Percentiles rank a stretch among this genome's conserved stretches.
phyloP scores from a whole-genome alignment of 64 coral and sea anemone species.

The Cladopsammia gracilis region DNA sequence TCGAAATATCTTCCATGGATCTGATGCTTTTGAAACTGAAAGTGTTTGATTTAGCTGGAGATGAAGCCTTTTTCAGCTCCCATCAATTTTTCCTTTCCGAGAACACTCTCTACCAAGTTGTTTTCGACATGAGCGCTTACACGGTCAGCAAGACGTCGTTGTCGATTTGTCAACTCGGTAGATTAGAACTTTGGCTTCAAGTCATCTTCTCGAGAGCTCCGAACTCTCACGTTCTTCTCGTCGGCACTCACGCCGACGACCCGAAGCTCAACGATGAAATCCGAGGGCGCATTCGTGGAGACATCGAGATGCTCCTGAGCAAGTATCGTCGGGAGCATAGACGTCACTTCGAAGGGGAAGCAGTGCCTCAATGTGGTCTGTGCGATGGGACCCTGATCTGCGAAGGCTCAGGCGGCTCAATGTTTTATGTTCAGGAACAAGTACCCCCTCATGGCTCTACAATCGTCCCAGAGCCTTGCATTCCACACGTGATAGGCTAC shows the following conservation, averaged over 20 bases:
- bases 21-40: constrained; percentile 71
- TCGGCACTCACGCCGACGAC: constrained; percentile 89
- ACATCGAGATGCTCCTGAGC: constrained; percentile 77
- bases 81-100: constrained; percentile 88
- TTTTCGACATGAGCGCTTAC: constrained; percentile 89
- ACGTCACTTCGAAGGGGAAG: constrained; percentile 78
- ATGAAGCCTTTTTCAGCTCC: constrained; percentile 62
- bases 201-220: constrained; percentile 86
- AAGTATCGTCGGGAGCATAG: constrained; percentile 84
- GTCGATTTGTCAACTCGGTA: constrained; percentile 70
- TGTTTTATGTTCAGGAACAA: constrained; percentile 73
- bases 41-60: constrained; percentile 88
- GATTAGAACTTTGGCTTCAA: constrained; percentile 89
- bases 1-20: constrained; percentile 79
- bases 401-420: constrained; percentile 54
- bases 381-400: constrained; percentile 82
- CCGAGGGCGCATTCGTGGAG: constrained; percentile 71
- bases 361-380: constrained; percentile 71
- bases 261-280: constrained; percentile 80
- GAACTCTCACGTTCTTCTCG: constrained; percentile 84
- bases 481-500: constrained; percentile 90
- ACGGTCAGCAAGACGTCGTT: constrained; percentile 75
- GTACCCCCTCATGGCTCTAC: neutral
- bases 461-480: constrained; percentile 65
- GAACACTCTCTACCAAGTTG: constrained; percentile 93